These are phyloP conservation scores for Spermophilus dauricus DNA, from an alignment of 2,113 vertebrate species.

Conservation along the genomic window DNA sequence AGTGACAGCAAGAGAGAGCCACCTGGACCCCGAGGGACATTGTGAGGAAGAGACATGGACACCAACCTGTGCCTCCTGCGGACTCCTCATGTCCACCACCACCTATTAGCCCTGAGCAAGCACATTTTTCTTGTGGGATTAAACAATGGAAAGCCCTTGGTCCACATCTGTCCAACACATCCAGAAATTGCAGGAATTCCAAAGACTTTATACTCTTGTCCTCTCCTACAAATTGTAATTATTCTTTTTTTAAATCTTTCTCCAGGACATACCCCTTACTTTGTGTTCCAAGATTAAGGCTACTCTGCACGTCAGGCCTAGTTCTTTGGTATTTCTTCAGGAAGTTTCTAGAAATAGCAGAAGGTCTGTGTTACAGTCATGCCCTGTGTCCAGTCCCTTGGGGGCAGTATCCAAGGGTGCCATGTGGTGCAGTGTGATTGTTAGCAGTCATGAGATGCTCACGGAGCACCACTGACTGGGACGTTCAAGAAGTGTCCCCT, in stretches of 20 bases:
- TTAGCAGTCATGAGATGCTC: not conserved
- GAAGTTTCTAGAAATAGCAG: constrained; percentile 35
- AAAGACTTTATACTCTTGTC: not conserved
- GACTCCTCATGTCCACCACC: not conserved
- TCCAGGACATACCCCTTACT: not conserved
- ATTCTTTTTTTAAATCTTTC: no score
- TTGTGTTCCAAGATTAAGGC: not conserved
- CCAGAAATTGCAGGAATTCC: not conserved
- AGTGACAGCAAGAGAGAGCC: not conserved
- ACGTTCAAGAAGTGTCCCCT: not conserved
- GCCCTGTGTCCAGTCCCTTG: no score
- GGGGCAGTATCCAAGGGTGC: not conserved
- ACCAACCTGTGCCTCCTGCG: not conserved
- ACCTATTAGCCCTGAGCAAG: not conserved
- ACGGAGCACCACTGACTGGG: not conserved
- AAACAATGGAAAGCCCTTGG: not conserved
- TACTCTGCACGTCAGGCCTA: not conserved
- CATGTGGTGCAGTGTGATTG: not conserved
- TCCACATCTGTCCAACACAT: not conserved
- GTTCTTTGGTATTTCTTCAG: not conserved
- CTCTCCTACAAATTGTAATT: not conserved
- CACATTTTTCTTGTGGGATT: not conserved
- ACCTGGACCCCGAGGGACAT: not conserved
- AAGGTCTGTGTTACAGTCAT: not conserved
- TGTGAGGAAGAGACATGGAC: not conserved